phyloP scores from a whole-genome alignment of 2,113 vertebrate genomes.

The Neomonachus schauinslandi region DNA sequence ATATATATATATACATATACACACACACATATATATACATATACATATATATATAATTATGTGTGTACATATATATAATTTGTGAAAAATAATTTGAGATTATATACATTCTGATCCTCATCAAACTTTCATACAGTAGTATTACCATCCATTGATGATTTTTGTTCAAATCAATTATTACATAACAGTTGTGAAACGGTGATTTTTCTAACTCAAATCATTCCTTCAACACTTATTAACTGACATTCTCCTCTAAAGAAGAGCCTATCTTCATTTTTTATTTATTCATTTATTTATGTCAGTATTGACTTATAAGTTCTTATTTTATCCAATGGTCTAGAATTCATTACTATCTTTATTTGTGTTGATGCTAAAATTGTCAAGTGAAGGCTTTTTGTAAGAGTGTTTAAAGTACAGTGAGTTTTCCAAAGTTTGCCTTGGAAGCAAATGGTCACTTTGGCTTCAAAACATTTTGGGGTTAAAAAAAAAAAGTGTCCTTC shows the following conservation, averaged over 20 bases:
- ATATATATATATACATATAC: not conserved
- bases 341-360: not conserved
- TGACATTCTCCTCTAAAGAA: not conserved
- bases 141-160: not conserved
- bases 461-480: constrained; percentile 56
- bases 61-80: not conserved
- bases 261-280: not conserved
- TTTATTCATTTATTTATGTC: not conserved
- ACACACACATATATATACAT: not conserved
- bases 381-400: not conserved
- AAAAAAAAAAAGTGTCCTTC: constrained; percentile 59
- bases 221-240: not conserved
- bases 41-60: not conserved
- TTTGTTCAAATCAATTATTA: not conserved
- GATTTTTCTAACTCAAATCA: not conserved
- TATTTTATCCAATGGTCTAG: not conserved
- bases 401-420: not conserved
- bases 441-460: constrained; percentile 37
- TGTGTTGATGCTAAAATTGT: not conserved
- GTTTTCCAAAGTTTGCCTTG: constrained; percentile 52
- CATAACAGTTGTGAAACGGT: not conserved
- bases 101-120: not conserved
- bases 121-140: not conserved
- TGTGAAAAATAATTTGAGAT: not conserved
- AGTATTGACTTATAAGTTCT: not conserved